Evolutionary conservation across 2,888 invertebrate species (phyloP).

Genomic region (Orthosia gothica): DNA sequence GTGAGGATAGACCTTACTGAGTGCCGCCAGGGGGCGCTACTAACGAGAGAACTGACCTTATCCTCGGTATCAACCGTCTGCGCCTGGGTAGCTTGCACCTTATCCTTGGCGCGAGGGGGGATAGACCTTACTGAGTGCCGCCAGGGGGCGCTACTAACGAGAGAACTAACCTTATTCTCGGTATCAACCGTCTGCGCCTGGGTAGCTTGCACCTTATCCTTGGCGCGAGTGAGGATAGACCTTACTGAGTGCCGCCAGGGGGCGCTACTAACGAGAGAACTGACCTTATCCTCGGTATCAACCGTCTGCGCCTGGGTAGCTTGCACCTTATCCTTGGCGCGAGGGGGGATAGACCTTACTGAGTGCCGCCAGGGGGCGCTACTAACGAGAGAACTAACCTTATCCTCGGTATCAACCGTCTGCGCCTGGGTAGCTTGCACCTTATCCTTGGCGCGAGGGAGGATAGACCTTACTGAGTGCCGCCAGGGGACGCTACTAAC

Average conservation of each 20-base stretch:
- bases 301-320: slow-evolving; percentile 77
- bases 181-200: slow-evolving; percentile 69
- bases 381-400: slow-evolving; percentile 65
- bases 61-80: slow-evolving; percentile 50
- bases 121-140: slow-evolving; percentile 83
- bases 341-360: slow-evolving; percentile 80
- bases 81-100: slow-evolving; percentile 83
- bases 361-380: too few species aligned
- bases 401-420: slow-evolving; percentile 77
- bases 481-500: too few species aligned
- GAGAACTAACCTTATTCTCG: too few species aligned
- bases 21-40: slow-evolving; percentile 66
- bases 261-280: not conserved
- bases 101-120: slow-evolving; percentile 82
- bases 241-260: slow-evolving; percentile 79
- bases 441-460: slow-evolving; percentile 84
- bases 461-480: slow-evolving; percentile 73
- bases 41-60: too few species aligned
- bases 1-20: slow-evolving; percentile 85
- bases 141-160: slow-evolving; percentile 35
- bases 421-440: slow-evolving; percentile 82
- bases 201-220: slow-evolving; percentile 85
- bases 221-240: slow-evolving; percentile 81
- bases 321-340: slow-evolving; percentile 84
- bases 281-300: slow-evolving; percentile 80